Evolutionary conservation across 2,113 vertebrate species (phyloP).

Genomic region (Aix galericulata): DNA sequence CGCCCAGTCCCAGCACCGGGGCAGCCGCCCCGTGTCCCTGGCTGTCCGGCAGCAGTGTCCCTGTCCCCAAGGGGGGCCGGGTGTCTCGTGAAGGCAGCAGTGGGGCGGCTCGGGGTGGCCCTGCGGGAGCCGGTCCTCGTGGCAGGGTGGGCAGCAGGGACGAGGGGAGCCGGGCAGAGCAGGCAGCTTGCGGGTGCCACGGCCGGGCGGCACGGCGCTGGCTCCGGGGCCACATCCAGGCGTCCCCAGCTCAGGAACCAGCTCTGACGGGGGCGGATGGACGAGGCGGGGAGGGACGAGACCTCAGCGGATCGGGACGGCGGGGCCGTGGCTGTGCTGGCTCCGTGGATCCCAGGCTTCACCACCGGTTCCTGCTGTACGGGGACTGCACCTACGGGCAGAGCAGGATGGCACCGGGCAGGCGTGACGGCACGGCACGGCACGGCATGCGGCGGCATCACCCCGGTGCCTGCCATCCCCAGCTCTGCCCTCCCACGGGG

Average conservation of each 20-base stretch:
- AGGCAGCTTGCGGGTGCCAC: background rate
- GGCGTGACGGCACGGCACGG: background rate
- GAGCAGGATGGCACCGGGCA: background rate
- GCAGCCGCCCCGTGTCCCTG: accelerated
- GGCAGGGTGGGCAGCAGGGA: background rate
- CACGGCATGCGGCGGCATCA: background rate
- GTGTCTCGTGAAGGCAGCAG: background rate
- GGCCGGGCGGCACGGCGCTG: background rate
- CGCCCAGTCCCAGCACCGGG: background rate
- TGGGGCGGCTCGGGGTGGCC: background rate
- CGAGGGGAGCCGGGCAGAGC: background rate
- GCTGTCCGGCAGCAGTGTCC: background rate
- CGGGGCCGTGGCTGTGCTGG: background rate
- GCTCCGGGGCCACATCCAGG: background rate
- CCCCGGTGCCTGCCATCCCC: background rate
- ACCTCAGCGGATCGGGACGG: background rate
- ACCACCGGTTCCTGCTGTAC: constrained; percentile 74
- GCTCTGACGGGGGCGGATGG: background rate
- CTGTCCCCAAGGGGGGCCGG: accelerated
- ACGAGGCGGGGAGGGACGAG: background rate
- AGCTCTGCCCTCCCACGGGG: background rate
- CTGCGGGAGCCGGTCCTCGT: background rate
- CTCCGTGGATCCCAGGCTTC: background rate
- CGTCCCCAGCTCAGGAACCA: background rate
- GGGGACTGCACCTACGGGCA: constrained; percentile 75